Conservation (phyloP, 1,140 invertebrate species). For the Sinonovacula constricta region DNA sequence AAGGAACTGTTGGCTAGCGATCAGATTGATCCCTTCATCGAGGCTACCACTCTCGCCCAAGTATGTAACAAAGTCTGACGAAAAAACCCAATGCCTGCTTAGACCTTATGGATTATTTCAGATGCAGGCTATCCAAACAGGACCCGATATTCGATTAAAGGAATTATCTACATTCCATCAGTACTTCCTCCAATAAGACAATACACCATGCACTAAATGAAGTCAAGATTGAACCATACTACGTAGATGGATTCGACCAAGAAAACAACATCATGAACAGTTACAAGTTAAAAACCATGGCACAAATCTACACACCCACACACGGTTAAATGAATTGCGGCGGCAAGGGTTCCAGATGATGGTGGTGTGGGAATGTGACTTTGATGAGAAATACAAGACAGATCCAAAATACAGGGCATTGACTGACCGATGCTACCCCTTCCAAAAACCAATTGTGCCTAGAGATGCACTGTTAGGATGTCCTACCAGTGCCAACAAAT, state of each 20-base stretch:
- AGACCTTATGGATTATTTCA: background rate
- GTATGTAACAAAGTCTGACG: conserved; percentile 14
- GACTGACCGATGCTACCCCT: background rate
- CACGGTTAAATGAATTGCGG: background rate
- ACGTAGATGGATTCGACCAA: conserved; percentile 1
- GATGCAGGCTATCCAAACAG: conserved; percentile 11
- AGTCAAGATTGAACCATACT: background rate
- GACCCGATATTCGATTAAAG: background rate
- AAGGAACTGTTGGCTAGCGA: background rate
- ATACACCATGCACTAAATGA: conserved; percentile 3
- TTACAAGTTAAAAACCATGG: background rate
- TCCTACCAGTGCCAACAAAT: background rate
- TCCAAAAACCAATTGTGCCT: background rate
- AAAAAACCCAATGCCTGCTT: conserved; percentile 6
- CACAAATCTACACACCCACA: background rate
- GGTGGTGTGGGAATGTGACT: background rate
- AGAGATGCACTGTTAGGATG: conserved; percentile 8
- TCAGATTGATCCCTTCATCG: conserved; percentile 4
- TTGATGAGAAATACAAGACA: background rate
- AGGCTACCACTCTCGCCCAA: conserved; percentile 5
- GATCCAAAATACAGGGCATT: background rate
- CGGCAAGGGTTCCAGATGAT: background rate
- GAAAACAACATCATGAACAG: background rate
- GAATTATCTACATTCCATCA: background rate
- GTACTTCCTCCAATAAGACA: background rate